Percentiles rank a stretch among this genome's conserved stretches.
Evolutionary conservation across 1,140 invertebrate species (phyloP).

Genomic region (Trichonephila inaurata): DNA sequence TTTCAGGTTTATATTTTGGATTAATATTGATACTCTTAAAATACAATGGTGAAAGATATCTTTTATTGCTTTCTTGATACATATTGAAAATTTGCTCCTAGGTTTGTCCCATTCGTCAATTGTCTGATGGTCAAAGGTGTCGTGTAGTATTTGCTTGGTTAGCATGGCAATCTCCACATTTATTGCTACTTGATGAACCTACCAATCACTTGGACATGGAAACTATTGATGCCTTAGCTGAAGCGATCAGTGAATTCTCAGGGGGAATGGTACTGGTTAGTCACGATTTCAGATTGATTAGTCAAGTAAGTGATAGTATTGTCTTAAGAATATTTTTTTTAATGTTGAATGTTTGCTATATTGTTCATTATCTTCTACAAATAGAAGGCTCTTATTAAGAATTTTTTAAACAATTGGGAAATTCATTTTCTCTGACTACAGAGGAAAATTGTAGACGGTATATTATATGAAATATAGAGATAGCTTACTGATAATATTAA

Average conservation of each 20-base stretch:
- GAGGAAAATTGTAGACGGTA: no score
- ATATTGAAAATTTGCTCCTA: conserved; percentile 79
- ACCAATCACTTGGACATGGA: conserved; percentile 99
- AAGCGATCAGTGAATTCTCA: conserved; percentile 98
- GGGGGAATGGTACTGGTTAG: conserved; percentile 98
- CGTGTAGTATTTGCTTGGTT: conserved; percentile 98
- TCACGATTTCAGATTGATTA: conserved; percentile 99
- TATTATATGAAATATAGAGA: no score
- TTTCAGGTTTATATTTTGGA: no score
- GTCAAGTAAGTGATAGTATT: conserved; percentile 87
- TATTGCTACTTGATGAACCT: conserved; percentile 89
- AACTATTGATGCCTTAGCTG: conserved; percentile 98
- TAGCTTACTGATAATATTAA: no score
- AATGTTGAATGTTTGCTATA: no score
- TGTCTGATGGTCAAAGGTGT: conserved; percentile 99
- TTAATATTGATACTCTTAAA: no score
- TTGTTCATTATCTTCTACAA: no score
- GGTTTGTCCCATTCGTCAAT: conserved; percentile 97
- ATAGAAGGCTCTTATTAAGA: no score
- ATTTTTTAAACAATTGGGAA: no score
- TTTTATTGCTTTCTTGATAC: background rate
- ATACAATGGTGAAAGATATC: no score
- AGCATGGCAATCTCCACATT: conserved; percentile 84
- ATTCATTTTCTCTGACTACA: no score
- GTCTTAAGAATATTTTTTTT: no score